Conservation (phyloP, 1,140 invertebrate species). For the Venturia canescens region DNA sequence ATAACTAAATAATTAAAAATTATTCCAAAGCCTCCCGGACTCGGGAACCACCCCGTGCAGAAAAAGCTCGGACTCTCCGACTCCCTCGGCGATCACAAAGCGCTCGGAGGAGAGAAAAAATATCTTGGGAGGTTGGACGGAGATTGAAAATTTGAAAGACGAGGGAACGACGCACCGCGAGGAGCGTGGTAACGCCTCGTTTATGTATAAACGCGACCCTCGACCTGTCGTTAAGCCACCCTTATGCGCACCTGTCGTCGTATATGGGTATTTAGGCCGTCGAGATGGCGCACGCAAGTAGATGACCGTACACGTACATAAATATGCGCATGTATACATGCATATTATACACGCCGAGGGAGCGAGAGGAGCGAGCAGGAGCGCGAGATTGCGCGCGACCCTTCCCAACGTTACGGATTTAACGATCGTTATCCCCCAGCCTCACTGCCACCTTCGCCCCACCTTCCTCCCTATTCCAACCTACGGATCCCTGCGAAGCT, state of each 20-base stretch:
- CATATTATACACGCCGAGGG: not conserved
- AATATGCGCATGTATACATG: no score
- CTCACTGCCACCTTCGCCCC: not conserved
- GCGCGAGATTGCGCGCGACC: not conserved
- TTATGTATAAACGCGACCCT: slow-evolving; percentile 30
- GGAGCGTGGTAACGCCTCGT: slow-evolving; percentile 35
- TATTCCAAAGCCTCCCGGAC: no score
- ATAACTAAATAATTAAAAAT: no score
- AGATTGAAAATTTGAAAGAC: slow-evolving; percentile 1
- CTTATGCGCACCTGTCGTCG: slow-evolving; percentile 33
- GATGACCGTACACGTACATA: slow-evolving; percentile 4
- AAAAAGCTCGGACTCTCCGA: no score
- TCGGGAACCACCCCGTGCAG: no score
- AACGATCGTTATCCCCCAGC: slow-evolving; percentile 36
- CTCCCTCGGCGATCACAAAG: no score
- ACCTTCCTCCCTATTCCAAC: not conserved
- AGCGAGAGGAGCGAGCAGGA: not conserved
- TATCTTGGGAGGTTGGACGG: no score
- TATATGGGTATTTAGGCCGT: slow-evolving; percentile 38
- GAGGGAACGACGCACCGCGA: no score
- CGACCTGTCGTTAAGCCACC: slow-evolving; percentile 34
- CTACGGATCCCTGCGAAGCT: no score
- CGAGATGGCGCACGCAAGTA: slow-evolving; percentile 1
- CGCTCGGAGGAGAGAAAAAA: no score
- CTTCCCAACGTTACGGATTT: slow-evolving; percentile 30